Evolutionary conservation across 2,888 invertebrate genomes (phyloP).

Genomic region (Lingula anatina): DNA sequence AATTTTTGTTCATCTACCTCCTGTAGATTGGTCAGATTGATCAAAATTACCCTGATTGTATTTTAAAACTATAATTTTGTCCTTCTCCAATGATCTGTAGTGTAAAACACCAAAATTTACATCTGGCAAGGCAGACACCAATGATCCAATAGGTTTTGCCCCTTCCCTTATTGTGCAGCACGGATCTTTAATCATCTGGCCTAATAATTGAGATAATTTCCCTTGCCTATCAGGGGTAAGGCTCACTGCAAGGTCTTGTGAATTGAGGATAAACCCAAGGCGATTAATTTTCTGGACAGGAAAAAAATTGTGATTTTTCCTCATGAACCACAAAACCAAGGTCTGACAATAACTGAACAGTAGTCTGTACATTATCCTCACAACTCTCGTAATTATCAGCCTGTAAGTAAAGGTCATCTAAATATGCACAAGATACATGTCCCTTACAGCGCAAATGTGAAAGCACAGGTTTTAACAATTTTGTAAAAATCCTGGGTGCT

Average conservation of each 20-base stretch:
- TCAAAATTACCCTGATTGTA: slow-evolving; percentile 10
- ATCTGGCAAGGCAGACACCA: slow-evolving; percentile 12
- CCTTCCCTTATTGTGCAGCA: slow-evolving; percentile 8
- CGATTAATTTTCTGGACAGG: too few species aligned
- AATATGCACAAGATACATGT: slow-evolving; percentile 2
- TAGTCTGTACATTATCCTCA: slow-evolving; percentile 7
- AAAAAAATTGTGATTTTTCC: slow-evolving; percentile 10
- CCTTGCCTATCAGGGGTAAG: too few species aligned
- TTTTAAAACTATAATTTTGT: slow-evolving; percentile 11
- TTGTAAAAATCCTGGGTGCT: slow-evolving; percentile 15
- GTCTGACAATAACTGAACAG: slow-evolving; percentile 2
- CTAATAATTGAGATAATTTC: slow-evolving; percentile 6
- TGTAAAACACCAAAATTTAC: slow-evolving; percentile 12
- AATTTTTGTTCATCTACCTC: not conserved
- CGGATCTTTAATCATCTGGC: slow-evolving; percentile 1
- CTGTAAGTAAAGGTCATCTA: slow-evolving; percentile 10
- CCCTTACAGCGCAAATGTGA: not conserved
- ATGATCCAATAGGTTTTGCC: slow-evolving; percentile 10
- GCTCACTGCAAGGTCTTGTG: too few species aligned
- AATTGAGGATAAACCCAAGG: too few species aligned
- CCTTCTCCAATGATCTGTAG: slow-evolving; percentile 13
- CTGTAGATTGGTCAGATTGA: not conserved
- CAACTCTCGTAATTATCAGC: slow-evolving; percentile 4
- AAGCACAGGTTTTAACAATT: slow-evolving; percentile 7
- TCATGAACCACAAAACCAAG: slow-evolving; percentile 9